These are phyloP conservation scores for Bubo blakistoni DNA, from an alignment of 2,113 vertebrate species.

Conservation along the genomic window DNA sequence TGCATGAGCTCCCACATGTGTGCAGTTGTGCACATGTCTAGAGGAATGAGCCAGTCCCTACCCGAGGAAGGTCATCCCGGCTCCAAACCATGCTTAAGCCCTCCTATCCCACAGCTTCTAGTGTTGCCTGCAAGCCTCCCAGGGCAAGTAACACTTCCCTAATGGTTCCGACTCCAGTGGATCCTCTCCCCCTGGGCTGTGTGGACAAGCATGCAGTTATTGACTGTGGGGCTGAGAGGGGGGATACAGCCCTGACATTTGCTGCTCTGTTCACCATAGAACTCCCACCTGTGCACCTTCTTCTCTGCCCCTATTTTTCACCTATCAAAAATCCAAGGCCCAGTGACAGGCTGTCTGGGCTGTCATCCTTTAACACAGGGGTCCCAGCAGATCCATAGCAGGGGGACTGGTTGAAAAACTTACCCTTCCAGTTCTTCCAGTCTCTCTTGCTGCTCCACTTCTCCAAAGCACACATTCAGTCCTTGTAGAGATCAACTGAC, in stretches of 20 bases:
- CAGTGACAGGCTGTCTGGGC: not conserved
- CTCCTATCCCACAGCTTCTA: not conserved
- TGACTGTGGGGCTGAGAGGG: not conserved
- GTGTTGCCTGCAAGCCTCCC: not conserved
- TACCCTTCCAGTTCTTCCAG: not conserved
- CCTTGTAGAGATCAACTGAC: not conserved
- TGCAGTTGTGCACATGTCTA: not conserved
- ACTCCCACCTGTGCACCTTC: not conserved
- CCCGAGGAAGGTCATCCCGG: not conserved
- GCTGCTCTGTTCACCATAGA: not conserved
- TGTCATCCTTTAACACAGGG: not conserved
- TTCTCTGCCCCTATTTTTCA: not conserved
- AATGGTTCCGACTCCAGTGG: accelerated
- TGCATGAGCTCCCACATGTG: not conserved
- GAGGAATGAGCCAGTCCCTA: not conserved
- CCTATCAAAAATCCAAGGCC: not conserved
- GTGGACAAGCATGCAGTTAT: not conserved
- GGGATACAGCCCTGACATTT: not conserved
- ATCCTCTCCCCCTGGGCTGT: not conserved
- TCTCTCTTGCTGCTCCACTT: not conserved
- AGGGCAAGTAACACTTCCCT: not conserved
- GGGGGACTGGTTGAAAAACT: not conserved
- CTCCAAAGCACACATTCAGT: not conserved
- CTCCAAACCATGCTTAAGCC: not conserved
- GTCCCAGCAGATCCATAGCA: not conserved